These are phyloP conservation scores for Chionis minor DNA, from an alignment of 2,113 vertebrate genomes.

Conservation along the genomic window DNA sequence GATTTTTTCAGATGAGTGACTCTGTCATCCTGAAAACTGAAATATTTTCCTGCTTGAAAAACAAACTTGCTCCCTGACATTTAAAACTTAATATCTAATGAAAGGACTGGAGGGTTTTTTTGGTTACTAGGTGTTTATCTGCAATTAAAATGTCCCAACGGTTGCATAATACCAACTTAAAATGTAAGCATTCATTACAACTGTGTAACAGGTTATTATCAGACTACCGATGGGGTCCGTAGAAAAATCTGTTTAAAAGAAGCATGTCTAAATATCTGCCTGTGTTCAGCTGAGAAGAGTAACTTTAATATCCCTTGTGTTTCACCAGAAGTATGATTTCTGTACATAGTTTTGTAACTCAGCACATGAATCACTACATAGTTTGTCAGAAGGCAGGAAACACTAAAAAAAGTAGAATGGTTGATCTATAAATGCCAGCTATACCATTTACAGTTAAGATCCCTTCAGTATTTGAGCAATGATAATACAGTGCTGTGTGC, in stretches of 20 bases:
- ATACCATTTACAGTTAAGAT: not conserved
- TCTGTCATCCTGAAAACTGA: not conserved
- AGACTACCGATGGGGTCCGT: not conserved
- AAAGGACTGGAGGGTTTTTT: not conserved
- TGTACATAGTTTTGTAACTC: not conserved
- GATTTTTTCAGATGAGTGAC: constrained; percentile 20
- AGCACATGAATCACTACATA: not conserved
- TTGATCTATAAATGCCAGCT: not conserved
- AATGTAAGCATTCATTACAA: not conserved
- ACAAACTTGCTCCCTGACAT: not conserved
- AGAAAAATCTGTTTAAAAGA: not conserved
- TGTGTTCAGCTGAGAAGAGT: not conserved
- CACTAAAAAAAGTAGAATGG: not conserved
- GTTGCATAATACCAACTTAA: not conserved
- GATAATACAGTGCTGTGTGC: not conserved
- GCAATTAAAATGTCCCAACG: not conserved
- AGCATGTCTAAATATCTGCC: not conserved
- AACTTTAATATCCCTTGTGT: not conserved
- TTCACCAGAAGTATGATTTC: not conserved
- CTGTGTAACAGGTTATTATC: not conserved
- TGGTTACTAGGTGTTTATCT: not conserved
- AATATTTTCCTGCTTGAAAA: not conserved
- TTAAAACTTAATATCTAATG: not conserved
- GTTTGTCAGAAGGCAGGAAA: not conserved
- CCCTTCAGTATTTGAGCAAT: not conserved